Conservation (phyloP, 2,113 vertebrate genomes). For the Poeciliopsis occidentalis region DNA sequence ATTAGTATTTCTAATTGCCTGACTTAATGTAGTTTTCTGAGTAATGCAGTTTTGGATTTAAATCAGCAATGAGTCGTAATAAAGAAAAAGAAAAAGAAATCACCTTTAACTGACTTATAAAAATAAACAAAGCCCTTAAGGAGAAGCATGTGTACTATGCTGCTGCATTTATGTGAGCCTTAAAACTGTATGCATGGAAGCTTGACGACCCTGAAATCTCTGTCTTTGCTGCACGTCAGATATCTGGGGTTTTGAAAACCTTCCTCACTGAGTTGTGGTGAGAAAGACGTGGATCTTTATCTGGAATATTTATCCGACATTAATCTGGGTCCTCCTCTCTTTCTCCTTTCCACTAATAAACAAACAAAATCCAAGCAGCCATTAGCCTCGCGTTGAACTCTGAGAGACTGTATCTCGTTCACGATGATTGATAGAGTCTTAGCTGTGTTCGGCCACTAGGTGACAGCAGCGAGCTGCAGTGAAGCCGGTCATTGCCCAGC, state of each 20-base stretch:
- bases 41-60: not conserved
- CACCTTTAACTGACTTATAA: not conserved
- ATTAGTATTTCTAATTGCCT: not conserved
- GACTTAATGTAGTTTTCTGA: not conserved
- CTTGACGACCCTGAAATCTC: not conserved
- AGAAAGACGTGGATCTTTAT: not conserved
- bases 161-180: not conserved
- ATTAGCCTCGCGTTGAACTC: not conserved
- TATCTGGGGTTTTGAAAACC: not conserved
- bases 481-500: not conserved
- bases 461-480: slow-evolving; percentile 23
- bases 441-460: slow-evolving; percentile 30
- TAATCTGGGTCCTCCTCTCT: not conserved
- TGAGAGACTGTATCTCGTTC: not conserved
- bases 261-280: not conserved
- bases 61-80: not conserved
- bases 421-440: not conserved
- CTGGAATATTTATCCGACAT: not conserved
- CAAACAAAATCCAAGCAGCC: not conserved
- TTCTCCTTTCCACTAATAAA: not conserved
- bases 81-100: not conserved
- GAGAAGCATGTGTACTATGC: not conserved
- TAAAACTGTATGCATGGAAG: not conserved
- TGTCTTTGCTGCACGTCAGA: not conserved
- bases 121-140: not conserved